phyloP scores from a whole-genome alignment of 2,797 vertebrate genomes.

The Garrulus glandarius region DNA sequence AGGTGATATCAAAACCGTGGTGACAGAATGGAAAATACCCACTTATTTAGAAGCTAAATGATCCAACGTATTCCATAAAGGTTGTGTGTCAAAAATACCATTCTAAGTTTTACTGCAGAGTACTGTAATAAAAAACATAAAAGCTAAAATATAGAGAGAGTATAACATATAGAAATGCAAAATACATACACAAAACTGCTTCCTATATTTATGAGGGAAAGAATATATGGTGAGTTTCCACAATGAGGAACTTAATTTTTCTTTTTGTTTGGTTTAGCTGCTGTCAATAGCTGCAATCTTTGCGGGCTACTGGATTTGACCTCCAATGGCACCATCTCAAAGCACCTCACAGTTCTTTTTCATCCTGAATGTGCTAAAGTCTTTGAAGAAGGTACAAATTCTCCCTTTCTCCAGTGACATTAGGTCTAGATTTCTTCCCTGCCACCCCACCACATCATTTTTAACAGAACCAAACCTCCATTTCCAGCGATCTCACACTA shows the following conservation, averaged over 20 bases:
- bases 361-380: not conserved
- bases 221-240: not conserved
- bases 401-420: not conserved
- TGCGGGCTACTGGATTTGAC: not conserved
- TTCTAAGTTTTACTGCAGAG: not conserved
- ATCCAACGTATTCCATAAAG: not conserved
- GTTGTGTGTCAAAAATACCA: not conserved
- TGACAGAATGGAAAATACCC: not conserved
- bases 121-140: not conserved
- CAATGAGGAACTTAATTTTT: not conserved
- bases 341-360: not conserved
- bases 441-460: not conserved
- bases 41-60: not conserved
- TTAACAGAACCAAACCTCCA: not conserved
- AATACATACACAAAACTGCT: not conserved
- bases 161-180: not conserved
- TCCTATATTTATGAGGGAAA: not conserved
- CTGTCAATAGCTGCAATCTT: not conserved
- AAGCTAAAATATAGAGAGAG: not conserved
- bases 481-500: not conserved
- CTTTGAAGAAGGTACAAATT: not conserved
- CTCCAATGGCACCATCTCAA: not conserved
- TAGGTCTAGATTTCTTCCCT: not conserved
- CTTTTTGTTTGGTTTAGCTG: not conserved
- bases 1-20: not conserved